Evolutionary conservation across 1,140 invertebrate species (phyloP), one percentile per base, ranked within the genome.

Genomic region (Brachionus paranguensis): DNA sequence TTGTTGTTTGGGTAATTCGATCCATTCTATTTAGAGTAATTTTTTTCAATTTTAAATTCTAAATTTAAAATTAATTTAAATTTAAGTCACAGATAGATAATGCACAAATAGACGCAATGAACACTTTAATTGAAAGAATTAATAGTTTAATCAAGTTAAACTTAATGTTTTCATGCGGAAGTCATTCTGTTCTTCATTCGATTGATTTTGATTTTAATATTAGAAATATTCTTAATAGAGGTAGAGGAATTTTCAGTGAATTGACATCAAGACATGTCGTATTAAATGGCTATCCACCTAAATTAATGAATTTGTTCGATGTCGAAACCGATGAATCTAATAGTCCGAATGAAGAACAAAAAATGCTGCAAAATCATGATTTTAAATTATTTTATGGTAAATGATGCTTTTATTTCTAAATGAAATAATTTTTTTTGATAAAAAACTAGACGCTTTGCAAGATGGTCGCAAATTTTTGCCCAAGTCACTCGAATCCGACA

Each of bases 391-490:
- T 81, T 81, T 81, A 64, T 68, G 78, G 78, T 81, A 79, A 64
- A 53, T 14, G 17, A 79, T 0, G 33, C 8, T 79, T 50, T 33
- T 55, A 20, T 55, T 55, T 20, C 60, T 55, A 17, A 53, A 20
- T 11, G 17, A 8, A 55, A 17, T 79, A 17, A n/a, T 60, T 24
- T 45, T 33, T 33, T 2, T 24, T 29, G 0, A 20, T 12, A 72
- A 88, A 70, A 86, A 86, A 12, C 68, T 84, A 47, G 37, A 17
- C 10, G 17, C 11, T 41, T 60, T 81, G 70, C 53, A 60, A 60
- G 84, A 94, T 27, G 92, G 92, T 50, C 90, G 91, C 50, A 92
- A 94, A 88, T 64, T 96, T 96, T 88, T 95, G 95, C 0, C 93
- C 95, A 83, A 96, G 94, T 89, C 78, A 1, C 91, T 96, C 45